phyloP scores from a whole-genome alignment of 2,797 vertebrate genomes.

The Bradypus variegatus region DNA sequence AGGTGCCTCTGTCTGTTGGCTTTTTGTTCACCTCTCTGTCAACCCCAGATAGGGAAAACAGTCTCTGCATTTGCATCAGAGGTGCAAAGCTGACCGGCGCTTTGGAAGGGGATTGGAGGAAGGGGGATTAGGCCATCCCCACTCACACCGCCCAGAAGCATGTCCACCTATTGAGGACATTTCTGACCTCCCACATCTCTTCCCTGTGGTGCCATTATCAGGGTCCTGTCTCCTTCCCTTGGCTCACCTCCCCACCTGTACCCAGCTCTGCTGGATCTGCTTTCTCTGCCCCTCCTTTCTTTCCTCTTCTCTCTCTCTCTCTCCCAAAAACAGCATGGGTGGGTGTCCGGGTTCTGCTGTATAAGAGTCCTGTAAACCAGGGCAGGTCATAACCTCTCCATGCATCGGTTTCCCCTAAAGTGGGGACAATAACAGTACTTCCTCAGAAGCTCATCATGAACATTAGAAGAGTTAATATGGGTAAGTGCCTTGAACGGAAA shows the following conservation, averaged over 20 bases:
- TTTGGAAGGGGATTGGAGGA: neutral
- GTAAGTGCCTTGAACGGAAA: neutral
- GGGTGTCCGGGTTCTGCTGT: neutral
- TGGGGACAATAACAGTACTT: neutral
- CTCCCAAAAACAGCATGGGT: neutral
- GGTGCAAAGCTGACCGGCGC: too few species aligned
- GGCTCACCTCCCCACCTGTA: too few species aligned
- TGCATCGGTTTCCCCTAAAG: neutral
- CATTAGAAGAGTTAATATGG: neutral
- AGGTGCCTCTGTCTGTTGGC: neutral
- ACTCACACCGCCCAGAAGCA: neutral
- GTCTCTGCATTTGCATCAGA: neutral
- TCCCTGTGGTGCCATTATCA: neutral
- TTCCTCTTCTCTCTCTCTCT: neutral
- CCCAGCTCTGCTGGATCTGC: too few species aligned
- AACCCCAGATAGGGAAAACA: neutral
- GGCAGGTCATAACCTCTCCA: neutral
- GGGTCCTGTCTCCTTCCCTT: neutral
- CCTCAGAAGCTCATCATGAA: neutral
- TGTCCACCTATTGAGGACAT: neutral
- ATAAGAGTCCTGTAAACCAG: fast-evolving
- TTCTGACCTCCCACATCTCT: neutral
- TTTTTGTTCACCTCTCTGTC: neutral
- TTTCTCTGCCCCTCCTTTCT: neutral
- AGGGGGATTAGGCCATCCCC: neutral